Evolutionary conservation across 2,797 vertebrate genomes (phyloP).

Genomic region (Aplochiton taeniatus): DNA sequence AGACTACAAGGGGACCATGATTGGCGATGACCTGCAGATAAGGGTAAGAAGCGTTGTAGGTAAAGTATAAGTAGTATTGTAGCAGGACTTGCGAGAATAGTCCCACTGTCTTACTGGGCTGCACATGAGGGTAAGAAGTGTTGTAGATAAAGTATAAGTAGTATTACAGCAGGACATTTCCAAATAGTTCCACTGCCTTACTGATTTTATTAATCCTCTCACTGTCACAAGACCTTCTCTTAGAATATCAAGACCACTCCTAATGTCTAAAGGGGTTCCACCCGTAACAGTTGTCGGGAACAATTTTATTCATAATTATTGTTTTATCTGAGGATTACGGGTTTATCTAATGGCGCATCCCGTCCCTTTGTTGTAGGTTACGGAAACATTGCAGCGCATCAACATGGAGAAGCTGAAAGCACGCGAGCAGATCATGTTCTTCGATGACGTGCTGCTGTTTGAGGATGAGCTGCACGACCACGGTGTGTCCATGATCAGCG

Average conservation of each 20-base stretch:
- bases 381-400: slow-evolving; percentile 87
- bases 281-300: no score
- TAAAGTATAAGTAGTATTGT: neutral
- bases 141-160: neutral
- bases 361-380: slow-evolving; percentile 71
- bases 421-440: slow-evolving; percentile 95
- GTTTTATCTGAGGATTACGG: neutral
- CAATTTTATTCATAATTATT: neutral
- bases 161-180: neutral
- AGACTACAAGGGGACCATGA: slow-evolving; percentile 92
- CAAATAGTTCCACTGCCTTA: no score
- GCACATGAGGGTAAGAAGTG: slow-evolving; percentile 79
- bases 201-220: no score
- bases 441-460: slow-evolving; percentile 93
- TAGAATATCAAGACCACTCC: no score
- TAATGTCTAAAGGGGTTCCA: no score
- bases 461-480: slow-evolving; percentile 98
- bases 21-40: slow-evolving; percentile 83
- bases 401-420: slow-evolving; percentile 94
- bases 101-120: slow-evolving; percentile 15
- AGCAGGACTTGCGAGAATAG: neutral
- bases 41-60: slow-evolving; percentile 68
- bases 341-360: neutral
- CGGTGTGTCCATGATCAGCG: slow-evolving; percentile 92
- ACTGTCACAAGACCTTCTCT: no score